Evolutionary conservation across 2,113 vertebrate genomes (phyloP).

Genomic region (Hippocampus mohnikei): DNA sequence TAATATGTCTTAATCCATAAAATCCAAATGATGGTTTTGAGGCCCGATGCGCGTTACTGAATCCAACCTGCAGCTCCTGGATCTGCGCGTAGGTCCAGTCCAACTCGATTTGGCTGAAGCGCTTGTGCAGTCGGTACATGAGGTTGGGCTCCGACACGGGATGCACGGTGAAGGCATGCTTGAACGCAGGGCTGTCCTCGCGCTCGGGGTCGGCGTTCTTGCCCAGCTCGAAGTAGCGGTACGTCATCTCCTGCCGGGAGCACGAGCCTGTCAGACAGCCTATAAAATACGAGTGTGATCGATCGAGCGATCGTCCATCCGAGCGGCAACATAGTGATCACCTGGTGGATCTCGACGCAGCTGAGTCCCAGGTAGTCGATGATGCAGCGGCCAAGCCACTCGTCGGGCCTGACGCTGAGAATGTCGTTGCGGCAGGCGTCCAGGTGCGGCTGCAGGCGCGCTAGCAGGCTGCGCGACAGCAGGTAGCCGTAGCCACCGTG

Average conservation of each 20-base stretch:
- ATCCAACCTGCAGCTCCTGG: slow-evolving; percentile 85
- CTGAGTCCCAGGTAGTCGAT: slow-evolving; percentile 89
- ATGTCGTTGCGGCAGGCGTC: slow-evolving; percentile 93
- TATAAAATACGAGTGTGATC: too few relatives aligned
- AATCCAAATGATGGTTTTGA: too few relatives aligned
- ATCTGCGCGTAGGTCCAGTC: slow-evolving; percentile 86
- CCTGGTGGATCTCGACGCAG: slow-evolving; percentile 88
- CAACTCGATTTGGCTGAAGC: slow-evolving; percentile 88
- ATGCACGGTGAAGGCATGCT: slow-evolving; percentile 82
- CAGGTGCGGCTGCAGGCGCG: slow-evolving; percentile 82
- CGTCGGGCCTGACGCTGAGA: slow-evolving; percentile 89
- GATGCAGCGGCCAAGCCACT: slow-evolving; percentile 97
- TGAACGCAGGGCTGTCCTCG: slow-evolving; percentile 81
- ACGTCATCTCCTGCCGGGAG: slow-evolving; percentile 80
- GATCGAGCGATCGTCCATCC: too few relatives aligned
- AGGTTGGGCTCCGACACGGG: slow-evolving; percentile 84
- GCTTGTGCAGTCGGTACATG: slow-evolving; percentile 93
- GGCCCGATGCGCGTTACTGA: too few relatives aligned
- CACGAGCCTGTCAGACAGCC: too few relatives aligned
- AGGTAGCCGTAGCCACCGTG: slow-evolving; percentile 93
- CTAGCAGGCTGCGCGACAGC: slow-evolving; percentile 87
- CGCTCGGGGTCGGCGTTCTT: slow-evolving; percentile 89
- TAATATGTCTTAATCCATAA: too few relatives aligned
- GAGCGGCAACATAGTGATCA: slow-evolving; percentile 31
- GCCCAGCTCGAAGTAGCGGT: slow-evolving; percentile 84